Evolutionary conservation across 2,888 invertebrate species (phyloP).

Genomic region (Phorcus lineatus): DNA sequence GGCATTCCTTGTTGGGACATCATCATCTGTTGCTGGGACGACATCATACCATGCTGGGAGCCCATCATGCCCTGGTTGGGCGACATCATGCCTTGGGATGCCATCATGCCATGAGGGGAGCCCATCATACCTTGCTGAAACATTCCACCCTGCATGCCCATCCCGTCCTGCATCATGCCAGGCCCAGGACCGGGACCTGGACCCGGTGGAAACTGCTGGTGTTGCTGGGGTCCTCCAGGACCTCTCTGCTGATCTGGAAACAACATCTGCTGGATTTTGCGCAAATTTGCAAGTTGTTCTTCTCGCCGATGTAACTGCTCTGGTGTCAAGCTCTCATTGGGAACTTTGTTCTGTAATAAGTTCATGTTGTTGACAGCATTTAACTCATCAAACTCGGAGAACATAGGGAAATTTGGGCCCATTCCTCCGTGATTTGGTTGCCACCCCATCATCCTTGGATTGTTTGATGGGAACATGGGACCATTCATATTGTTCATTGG

Average conservation of each 20-base stretch:
- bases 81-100: constrained; percentile 37
- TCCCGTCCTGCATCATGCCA: constrained; percentile 59
- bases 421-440: constrained; percentile 72
- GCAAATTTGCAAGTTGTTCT: constrained; percentile 91
- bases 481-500: constrained; percentile 49
- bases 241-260: constrained; percentile 83
- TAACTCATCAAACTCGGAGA: constrained; percentile 56
- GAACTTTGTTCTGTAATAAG: constrained; percentile 71
- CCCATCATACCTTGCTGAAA: constrained; percentile 62
- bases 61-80: constrained; percentile 49
- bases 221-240: constrained; percentile 36
- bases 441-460: constrained; percentile 47
- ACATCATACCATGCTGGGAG: constrained; percentile 58
- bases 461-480: constrained; percentile 29
- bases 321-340: constrained; percentile 91
- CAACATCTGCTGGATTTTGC: constrained; percentile 93
- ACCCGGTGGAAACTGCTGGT: constrained; percentile 44
- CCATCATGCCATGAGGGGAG: constrained; percentile 55
- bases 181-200: constrained; percentile 55
- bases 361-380: constrained; percentile 52
- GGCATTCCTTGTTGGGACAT: constrained; percentile 59
- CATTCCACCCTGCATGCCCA: constrained; percentile 54
- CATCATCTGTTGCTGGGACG: constrained; percentile 58
- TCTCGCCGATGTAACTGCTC: constrained; percentile 95
- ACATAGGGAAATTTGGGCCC: constrained; percentile 66